Percentiles rank a stretch among this genome's conserved stretches.
Evolutionary conservation across 2,797 vertebrate species (phyloP).

Genomic region (Squalus acanthias): DNA sequence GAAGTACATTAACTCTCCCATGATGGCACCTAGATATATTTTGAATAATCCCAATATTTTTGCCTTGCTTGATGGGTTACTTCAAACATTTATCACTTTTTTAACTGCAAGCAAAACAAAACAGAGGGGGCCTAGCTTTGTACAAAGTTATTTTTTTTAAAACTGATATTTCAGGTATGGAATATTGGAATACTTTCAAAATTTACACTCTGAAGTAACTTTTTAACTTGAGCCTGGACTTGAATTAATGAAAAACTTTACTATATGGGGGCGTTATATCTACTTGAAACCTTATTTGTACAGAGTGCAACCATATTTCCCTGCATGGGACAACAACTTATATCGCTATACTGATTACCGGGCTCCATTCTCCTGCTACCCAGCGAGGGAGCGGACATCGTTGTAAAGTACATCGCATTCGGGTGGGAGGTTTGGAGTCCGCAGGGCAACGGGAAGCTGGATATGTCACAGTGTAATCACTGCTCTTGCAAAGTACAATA

Average conservation of each 20-base stretch:
- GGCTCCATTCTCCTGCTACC: constrained; percentile 85
- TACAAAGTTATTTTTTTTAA: background rate
- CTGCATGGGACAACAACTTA: background rate
- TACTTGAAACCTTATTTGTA: background rate
- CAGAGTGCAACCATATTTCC: background rate
- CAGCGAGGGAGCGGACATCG: constrained; percentile 88
- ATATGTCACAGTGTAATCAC: constrained; percentile 72
- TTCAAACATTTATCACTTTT: background rate
- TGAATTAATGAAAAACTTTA: background rate
- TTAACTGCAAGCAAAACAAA: too few relatives aligned
- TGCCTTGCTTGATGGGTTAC: background rate
- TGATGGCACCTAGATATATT: background rate
- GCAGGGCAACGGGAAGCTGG: constrained; percentile 72
- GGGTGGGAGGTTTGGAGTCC: constrained; percentile 75
- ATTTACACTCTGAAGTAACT: background rate
- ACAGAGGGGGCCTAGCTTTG: background rate
- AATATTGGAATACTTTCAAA: background rate
- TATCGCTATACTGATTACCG: constrained; percentile 59
- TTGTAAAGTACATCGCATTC: constrained; percentile 89
- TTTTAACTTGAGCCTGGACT: background rate
- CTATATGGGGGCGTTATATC: background rate
- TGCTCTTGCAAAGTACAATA: constrained; percentile 84
- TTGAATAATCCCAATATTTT: background rate
- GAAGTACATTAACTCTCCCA: background rate
- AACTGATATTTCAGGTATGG: background rate